Evolutionary conservation across 2,113 vertebrate species (phyloP).

Genomic region (Nematolebias whitei): DNA sequence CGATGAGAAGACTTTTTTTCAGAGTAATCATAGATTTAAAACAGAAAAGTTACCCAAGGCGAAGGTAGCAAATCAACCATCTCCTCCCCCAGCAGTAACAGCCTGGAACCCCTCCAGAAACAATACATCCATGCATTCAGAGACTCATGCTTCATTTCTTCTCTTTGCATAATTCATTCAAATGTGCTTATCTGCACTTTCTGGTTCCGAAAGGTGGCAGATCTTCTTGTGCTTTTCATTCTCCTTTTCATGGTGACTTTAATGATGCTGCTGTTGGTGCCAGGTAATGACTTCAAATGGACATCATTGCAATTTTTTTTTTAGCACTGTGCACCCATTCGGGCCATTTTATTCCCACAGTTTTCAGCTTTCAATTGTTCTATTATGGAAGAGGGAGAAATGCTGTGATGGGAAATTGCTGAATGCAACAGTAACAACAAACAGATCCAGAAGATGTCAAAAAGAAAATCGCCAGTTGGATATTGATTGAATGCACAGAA

Average conservation of each 20-base stretch:
- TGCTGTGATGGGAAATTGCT: slow-evolving; percentile 29
- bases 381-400: slow-evolving; percentile 43
- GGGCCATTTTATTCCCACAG: slow-evolving; percentile 9
- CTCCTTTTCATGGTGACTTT: slow-evolving; percentile 9
- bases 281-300: slow-evolving; percentile 49
- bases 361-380: slow-evolving; percentile 42
- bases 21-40: slow-evolving; percentile 14
- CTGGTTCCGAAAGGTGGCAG: slow-evolving; percentile 30
- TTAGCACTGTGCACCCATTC: slow-evolving; percentile 14
- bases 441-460: slow-evolving; percentile 12
- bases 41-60: slow-evolving; percentile 10
- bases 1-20: slow-evolving; percentile 20
- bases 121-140: background rate
- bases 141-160: slow-evolving; percentile 23
- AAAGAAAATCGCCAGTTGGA: slow-evolving; percentile 24
- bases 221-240: slow-evolving; percentile 24
- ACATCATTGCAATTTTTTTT: slow-evolving; percentile 25
- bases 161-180: slow-evolving; percentile 42
- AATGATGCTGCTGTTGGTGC: slow-evolving; percentile 30
- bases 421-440: slow-evolving; percentile 33
- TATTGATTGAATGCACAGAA: slow-evolving; percentile 33
- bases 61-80: slow-evolving; percentile 8
- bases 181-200: slow-evolving; percentile 42
- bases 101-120: slow-evolving; percentile 5
- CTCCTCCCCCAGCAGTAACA: slow-evolving; percentile 9